These are phyloP conservation scores for Parnassius apollo DNA, from an alignment of 2,888 invertebrate species.

Conservation along the genomic window DNA sequence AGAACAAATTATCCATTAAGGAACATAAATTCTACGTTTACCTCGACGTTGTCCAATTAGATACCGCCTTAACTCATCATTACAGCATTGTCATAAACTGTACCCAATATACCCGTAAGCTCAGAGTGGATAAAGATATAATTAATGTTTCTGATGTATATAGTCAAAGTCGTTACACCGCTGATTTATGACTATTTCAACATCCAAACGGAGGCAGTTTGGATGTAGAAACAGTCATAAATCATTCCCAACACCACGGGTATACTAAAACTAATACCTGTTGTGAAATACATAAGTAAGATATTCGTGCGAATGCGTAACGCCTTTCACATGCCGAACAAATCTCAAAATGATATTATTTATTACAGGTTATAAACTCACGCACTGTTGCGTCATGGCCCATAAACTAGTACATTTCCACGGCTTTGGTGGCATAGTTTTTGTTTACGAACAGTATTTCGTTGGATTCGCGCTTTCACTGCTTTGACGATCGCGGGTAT, in stretches of 20 bases:
- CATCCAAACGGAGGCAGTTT: not conserved
- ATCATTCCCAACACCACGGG: conserved; percentile 22
- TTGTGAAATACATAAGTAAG: conserved; percentile 30
- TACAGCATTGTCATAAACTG: conserved; percentile 25
- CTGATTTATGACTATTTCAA: not conserved
- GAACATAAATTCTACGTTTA: too few relatives aligned
- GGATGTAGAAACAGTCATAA: conserved; percentile 17
- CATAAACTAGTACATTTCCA: conserved; percentile 33
- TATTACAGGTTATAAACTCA: conserved; percentile 35
- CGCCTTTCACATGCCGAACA: conserved; percentile 28
- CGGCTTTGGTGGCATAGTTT: conserved; percentile 13
- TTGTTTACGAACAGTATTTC: too few relatives aligned
- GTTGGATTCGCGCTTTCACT: too few relatives aligned
- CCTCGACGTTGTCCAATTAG: conserved; percentile 10
- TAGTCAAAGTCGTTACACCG: conserved; percentile 24
- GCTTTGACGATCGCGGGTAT: too few relatives aligned
- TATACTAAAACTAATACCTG: conserved; percentile 18
- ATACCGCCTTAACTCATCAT: conserved; percentile 23
- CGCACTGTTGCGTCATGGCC: conserved; percentile 33
- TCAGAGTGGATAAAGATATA: conserved; percentile 26
- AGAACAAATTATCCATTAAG: too few relatives aligned
- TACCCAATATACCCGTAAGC: conserved; percentile 26
- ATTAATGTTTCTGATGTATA: conserved; percentile 25
- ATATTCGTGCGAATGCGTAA: conserved; percentile 36
- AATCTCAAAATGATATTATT: conserved; percentile 35